Base-by-base conservation (phyloP, 2,888 invertebrate genomes). In the Lycaena phlaeas region DNA sequence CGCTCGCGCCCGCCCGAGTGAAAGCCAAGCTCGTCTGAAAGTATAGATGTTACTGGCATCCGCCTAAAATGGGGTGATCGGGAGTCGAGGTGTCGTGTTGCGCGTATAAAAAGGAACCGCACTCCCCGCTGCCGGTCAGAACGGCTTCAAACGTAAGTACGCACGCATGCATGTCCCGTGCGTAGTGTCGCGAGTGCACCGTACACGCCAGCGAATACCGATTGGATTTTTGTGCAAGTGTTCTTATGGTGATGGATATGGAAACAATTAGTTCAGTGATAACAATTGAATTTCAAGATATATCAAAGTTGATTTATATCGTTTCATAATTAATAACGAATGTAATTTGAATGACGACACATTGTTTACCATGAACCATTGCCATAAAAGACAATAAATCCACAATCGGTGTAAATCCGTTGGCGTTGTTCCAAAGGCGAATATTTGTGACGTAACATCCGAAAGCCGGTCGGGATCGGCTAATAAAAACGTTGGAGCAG, bases 141-240 rank as follows among this genome's bases (percentile, higher is more conserved):
- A 94, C 94, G 94, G 94, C 95, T 94, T 93, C 93, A 91, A 94
- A 93, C 94, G 95, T 95, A 94, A 95, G 95, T 95, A 72, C 57
- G 65, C 68, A 57, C 77, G 74, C 69, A 74, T 70, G 78, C 56
- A 54, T 61, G 54, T 61, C 52, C n/a, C 56, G 61, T 51, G 54
- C 53, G 59, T 68, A 68, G 65, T 53, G 50, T 48, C 68, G 68
- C 66, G 66, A 64, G 73, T 71, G 69, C 56, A 46, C 57, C 51
- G 61, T 56, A 57, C 57, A 60, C 62, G 53, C 56, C 69, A 65
- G 63, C 71, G 63, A 69, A 66, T 68, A 60, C 64, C 66, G 61
- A 53, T 49, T 63, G 69, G 69, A 69, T 73, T 50, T 52, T 48
- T 69, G 76, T 76, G 74, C 67, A 42, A 72, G 77, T 73, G 74